Evolutionary conservation across 2,888 invertebrate species (phyloP), one percentile per base, ranked within the genome.

Genomic region (Megamerina dolium): DNA sequence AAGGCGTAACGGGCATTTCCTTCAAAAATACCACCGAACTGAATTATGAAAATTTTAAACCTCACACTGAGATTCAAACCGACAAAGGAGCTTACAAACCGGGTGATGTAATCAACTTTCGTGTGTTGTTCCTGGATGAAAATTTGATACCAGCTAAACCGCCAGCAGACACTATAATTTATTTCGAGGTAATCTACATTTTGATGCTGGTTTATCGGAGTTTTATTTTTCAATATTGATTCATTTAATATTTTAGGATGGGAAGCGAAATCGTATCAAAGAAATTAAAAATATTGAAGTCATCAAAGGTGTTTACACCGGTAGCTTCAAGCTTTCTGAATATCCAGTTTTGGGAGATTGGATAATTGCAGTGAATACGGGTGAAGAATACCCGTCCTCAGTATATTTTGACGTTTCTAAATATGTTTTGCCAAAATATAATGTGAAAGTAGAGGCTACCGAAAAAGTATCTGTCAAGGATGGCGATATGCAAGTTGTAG

Each of bases 81-180:
- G 94, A 95, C 70, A 87, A 90, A 72, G 83, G 89, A 13, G 83
- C 91, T 51, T 95, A 94, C 70, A 87, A 90, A 64, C 92, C 93
- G 0, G 85, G 86, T 12, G 83, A 86, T 63, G 80, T 80, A 52
- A 81, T 96, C 31, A 78, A 83, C 66, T 94, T 92, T 70, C 59
- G 69, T 14, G 53, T 66, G 3, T 49, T 69, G 29, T 63, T 64
- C 30, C 72, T 90, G 41, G 83, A 85, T 61, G 81, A 85, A 3
- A 78, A 83, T 53, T 70, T 89, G 46, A 79, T 79, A 53, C 87
- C 89, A 0, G 75, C 77, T 14, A 77, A 77, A 6, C 77, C 79
- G 4, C 77, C 80, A 37, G 76, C 79, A 12, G 69, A 52, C 19
- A 51, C 86, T 20, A 76, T 80, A 50, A 76, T 88, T 38, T 75